phyloP scores from a whole-genome alignment of 2,888 invertebrate genomes.

The Scrobipalpa costella region DNA sequence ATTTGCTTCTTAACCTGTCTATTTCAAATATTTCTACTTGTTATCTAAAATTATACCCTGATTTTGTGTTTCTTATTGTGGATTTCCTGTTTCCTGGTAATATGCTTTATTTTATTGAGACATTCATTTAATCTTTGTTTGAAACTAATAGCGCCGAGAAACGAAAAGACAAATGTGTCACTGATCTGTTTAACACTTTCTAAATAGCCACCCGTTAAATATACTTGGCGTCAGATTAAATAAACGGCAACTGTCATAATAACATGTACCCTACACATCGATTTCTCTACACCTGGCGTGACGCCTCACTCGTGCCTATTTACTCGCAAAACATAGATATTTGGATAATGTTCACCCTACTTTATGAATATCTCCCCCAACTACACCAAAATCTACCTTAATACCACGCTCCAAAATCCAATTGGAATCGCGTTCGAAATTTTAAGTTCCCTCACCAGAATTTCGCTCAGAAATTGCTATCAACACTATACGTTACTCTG shows the following conservation, averaged over 20 bases:
- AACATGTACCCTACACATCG: conserved; percentile 72
- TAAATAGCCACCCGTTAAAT: conserved; percentile 51
- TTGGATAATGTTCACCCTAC: conserved; percentile 68
- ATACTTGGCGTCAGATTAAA: conserved; percentile 57
- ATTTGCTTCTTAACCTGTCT: too few species aligned
- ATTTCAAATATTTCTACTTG: too few species aligned
- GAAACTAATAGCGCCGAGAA: background rate
- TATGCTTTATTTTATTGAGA: too few species aligned
- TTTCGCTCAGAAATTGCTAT: conserved; percentile 67
- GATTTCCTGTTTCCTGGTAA: too few species aligned
- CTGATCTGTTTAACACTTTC: conserved; percentile 51
- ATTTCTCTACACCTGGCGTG: conserved; percentile 75
- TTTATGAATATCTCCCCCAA: conserved; percentile 44
- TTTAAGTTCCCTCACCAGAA: conserved; percentile 55
- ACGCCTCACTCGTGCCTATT: conserved; percentile 74
- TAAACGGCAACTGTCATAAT: conserved; percentile 76
- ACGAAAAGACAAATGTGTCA: conserved; percentile 32
- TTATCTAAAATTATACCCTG: too few species aligned
- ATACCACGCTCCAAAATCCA: conserved; percentile 39
- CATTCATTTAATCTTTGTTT: background rate
- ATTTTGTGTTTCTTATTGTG: too few species aligned
- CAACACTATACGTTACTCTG: conserved; percentile 64
- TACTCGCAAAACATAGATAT: conserved; percentile 77
- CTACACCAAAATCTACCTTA: conserved; percentile 48
- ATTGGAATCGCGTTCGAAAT: conserved; percentile 40